Percentiles rank a stretch among this genome's conserved stretches.
phyloP scores from a whole-genome alignment of 2,797 vertebrate species.

The Trichosurus vulpecula region DNA sequence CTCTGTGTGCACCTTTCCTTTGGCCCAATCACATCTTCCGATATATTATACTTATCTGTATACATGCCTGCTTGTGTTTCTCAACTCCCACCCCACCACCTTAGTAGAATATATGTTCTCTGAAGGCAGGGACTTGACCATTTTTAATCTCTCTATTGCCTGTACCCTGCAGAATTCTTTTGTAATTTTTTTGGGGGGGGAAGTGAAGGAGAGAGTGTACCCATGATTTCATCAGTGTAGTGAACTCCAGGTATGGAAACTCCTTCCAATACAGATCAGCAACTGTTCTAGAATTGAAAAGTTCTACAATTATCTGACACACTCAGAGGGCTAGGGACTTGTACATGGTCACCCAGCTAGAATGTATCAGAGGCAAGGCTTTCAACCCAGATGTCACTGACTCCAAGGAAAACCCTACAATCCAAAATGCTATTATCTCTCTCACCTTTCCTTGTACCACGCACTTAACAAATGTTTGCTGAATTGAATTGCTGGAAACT shows the following conservation, averaged over 20 bases:
- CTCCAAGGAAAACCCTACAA: not conserved
- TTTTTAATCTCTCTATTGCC: not conserved
- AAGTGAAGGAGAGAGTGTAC: not conserved
- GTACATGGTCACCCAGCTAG: not conserved
- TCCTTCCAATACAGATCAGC: not conserved
- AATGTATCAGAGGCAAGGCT: not conserved
- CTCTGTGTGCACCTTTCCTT: not conserved
- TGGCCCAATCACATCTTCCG: not conserved
- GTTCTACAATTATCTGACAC: not conserved
- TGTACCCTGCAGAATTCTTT: not conserved
- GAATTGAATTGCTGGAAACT: not conserved
- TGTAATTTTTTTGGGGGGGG: not conserved
- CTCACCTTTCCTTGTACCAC: not conserved
- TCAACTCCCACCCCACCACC: not conserved
- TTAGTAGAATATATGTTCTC: not conserved
- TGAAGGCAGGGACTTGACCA: not conserved
- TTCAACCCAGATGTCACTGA: not conserved
- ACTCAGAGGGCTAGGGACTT: not conserved
- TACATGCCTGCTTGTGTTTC: not conserved
- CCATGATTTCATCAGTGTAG: not conserved
- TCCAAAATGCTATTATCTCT: not conserved
- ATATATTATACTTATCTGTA: not conserved
- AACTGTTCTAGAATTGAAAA: not conserved
- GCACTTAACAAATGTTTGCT: not conserved
- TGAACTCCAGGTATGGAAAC: not conserved